A percentile compares a stretch with the other conserved stretches of the same genome.
Evolutionary conservation across 2,113 vertebrate genomes (phyloP).

Genomic region (Podilymbus podiceps): DNA sequence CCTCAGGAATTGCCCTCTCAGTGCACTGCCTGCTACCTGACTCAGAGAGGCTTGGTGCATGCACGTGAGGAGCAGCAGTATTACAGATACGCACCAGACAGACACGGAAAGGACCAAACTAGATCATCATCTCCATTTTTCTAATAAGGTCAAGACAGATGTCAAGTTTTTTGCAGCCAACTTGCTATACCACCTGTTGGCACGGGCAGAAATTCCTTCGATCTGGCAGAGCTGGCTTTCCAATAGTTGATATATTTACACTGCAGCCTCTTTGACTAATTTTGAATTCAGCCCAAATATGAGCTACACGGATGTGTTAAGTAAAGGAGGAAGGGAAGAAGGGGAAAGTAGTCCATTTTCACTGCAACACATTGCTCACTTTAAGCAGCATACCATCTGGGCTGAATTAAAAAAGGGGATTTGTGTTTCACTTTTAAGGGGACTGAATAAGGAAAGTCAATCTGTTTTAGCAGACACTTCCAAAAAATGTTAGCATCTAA

Average conservation of each 20-base stretch:
- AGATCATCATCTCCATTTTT: neutral
- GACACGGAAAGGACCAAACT: neutral
- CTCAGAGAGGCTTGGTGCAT: rapidly evolving
- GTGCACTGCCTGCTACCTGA: neutral
- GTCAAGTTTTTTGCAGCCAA: neutral
- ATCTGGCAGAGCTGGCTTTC: conserved; percentile 9
- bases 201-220: conserved; percentile 38
- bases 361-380: conserved; percentile 64
- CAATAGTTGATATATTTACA: conserved; percentile 50
- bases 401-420: neutral
- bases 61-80: rapidly evolving
- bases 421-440: neutral
- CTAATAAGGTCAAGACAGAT: neutral
- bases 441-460: neutral
- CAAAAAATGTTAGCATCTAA: conserved; percentile 19
- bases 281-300: conserved; percentile 53
- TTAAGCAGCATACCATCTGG: conserved; percentile 66
- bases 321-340: conserved; percentile 22
- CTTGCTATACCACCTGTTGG: neutral
- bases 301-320: neutral
- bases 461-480: conserved; percentile 9
- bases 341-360: conserved; percentile 40
- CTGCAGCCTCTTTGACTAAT: conserved; percentile 40
- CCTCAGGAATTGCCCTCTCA: neutral
- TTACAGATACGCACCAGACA: neutral